Evolutionary conservation across 2,888 invertebrate species (phyloP), one percentile per base, ranked within the genome.

Genomic region (Clepsis dumicolana): DNA sequence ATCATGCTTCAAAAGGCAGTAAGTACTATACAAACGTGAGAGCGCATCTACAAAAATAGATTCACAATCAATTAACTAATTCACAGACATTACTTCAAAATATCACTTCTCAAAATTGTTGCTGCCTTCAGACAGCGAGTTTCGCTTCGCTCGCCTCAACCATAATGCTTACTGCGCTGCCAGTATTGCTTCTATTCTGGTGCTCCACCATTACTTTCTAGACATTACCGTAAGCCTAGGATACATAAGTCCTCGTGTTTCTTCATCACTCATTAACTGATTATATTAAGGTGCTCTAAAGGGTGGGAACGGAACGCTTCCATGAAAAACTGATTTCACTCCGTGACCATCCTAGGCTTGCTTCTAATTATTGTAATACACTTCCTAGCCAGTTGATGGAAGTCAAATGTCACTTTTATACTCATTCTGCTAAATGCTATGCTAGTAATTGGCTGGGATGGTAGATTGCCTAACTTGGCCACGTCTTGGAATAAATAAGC

Each of bases 91-190:
- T 85, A 78, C 79, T 82, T 82, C 75, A 84, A 85, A 87, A 87
- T 88, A 89, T 88, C 87, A 89, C 87, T 75, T 80, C 78, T 83
- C 80, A 74, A 79, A 84, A 84, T 87, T 84, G 82, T 84, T 83
- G 80, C 79, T 82, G 84, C 81, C 75, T 76, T 71, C 70, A 74
- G 79, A 77, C 80, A 75, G 75, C 77, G 72, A 74, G 75, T 78
- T n/a, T 72, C 72, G 65, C 74, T n/a, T 75, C 48, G 75, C 77
- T 74, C 75, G 62, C 57, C 29, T 44, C 66, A 48, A 50, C 48
- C 29, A 10, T n/a, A 18, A 38, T 27, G 38, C 59, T 35, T 4
- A 56, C 56, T 44, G 59, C 27, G 44, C 48, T 48, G 41, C 64
- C 57, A 48, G 41, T 61, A 53, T 56, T 38, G 27, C 62, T 67